Base-by-base conservation (phyloP, 1,140 invertebrate genomes). In the Babylonia areolata region DNA sequence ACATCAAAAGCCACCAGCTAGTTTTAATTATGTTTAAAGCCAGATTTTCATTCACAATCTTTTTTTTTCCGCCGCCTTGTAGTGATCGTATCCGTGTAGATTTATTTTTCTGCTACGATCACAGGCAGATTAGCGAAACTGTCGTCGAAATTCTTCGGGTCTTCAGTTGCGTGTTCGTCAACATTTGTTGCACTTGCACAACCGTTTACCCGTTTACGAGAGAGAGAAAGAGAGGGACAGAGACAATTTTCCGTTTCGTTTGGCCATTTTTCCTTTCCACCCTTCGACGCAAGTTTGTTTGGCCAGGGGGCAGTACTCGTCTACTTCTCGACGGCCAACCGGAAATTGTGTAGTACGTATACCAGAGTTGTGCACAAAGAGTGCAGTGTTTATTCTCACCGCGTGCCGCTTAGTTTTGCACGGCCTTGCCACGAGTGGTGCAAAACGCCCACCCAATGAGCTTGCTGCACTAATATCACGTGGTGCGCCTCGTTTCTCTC, bases 191-290 rank as follows among this genome's bases (percentile, higher is more conserved):
- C 46, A 51, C 46, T 51, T 51, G 46, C 46, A 51, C 17, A 17
- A n/a, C 0, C 46, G 46, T 51, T 9, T 51, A 51, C 17, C 46
- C 9, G 46, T 51, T 51, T 51, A 51, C 58, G 58, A 64, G 58
- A 64, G 58, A 64, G 58, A 64, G 58, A 64, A 64, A 64, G n/a
- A n/a, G n/a, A n/a, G n/a, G n/a, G n/a, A n/a, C n/a, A 51, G 20
- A 6, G 20, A 51, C 46, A 11, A 20, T 12, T 23, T 64, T 64
- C 5, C 23, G 28, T 64, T 23, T 64, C 5, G 58, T 28, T 23
- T 20, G 9, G 23, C 28, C 58, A 64, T 64, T 64, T 17, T 23
- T 5, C 58, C 15, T 64, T 20, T 23, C 28, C 58, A 64, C 17
- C 58, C 28, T 64, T 23, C 58, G 58, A 12, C 28, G 58, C 6